Evolutionary conservation across 2,113 vertebrate genomes (phyloP).

Genomic region (Pseudois nayaur): DNA sequence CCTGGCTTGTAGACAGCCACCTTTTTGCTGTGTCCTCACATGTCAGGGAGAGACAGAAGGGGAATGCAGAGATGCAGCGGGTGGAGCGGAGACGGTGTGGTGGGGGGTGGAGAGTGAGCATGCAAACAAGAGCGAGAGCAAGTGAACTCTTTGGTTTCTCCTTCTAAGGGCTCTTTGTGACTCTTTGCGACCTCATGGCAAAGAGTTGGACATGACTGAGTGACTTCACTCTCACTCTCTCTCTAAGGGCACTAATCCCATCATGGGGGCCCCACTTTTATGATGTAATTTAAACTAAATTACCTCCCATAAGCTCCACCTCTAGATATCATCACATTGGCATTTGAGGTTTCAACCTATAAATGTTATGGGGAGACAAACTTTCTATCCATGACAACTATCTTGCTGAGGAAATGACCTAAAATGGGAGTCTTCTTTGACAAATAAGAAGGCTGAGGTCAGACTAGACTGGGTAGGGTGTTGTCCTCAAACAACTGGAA

Average conservation of each 20-base stretch:
- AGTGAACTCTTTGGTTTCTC: background rate
- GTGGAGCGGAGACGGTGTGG: accelerated
- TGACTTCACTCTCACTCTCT: no score
- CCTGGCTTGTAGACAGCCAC: background rate
- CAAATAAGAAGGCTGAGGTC: background rate
- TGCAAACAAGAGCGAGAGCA: background rate
- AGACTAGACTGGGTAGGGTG: background rate
- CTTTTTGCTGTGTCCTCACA: background rate
- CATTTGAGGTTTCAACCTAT: background rate
- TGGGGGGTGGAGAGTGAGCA: background rate
- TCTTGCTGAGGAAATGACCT: background rate
- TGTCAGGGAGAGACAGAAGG: background rate
- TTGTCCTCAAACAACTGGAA: background rate
- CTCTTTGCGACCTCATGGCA: no score
- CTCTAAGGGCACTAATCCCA: background rate
- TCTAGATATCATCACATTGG: background rate
- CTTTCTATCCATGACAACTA: background rate
- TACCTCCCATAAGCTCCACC: background rate
- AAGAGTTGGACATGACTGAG: no score
- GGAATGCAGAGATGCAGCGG: background rate
- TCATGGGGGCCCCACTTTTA: background rate
- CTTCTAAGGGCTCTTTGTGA: background rate
- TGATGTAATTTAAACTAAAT: background rate
- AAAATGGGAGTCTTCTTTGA: background rate
- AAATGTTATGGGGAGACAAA: background rate